Conservation (phyloP, 2,113 vertebrate genomes). For the Xiphophorus couchianus region DNA sequence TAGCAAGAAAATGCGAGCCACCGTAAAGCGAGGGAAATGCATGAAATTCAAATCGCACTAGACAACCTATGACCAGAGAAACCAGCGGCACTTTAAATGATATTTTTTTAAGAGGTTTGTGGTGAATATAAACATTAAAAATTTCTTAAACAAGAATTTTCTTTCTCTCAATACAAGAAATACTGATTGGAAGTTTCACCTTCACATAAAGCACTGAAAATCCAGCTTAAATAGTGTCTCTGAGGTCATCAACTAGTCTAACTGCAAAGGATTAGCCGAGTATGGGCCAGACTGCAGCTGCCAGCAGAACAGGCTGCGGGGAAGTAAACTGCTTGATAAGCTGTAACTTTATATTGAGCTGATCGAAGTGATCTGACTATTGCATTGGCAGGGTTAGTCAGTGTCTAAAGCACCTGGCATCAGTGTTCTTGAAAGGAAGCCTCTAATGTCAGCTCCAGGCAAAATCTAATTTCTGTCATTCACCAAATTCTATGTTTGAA, state of each 20-base stretch:
- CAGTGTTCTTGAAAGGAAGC: neutral
- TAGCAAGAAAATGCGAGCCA: conserved; percentile 38
- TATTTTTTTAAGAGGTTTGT: neutral
- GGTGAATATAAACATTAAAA: conserved; percentile 21
- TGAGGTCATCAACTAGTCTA: conserved; percentile 31
- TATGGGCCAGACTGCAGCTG: neutral
- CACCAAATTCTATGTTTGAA: neutral
- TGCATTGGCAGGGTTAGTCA: conserved; percentile 13
- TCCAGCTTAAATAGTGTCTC: conserved; percentile 4
- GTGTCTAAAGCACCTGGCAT: neutral
- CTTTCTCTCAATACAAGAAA: conserved; percentile 10
- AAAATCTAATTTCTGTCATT: neutral
- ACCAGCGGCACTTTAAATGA: conserved; percentile 22
- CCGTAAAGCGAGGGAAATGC: conserved; percentile 33
- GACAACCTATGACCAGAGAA: neutral
- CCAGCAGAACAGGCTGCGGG: conserved; percentile 20
- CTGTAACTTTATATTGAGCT: conserved; percentile 2
- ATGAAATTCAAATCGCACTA: conserved; percentile 30
- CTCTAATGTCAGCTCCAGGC: neutral
- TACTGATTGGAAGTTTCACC: neutral
- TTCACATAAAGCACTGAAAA: conserved; percentile 17
- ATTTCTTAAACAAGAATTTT: neutral
- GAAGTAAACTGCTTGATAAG: neutral
- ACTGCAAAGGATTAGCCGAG: conserved; percentile 27
- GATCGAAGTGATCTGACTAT: conserved; percentile 15